Evolutionary conservation across 2,113 vertebrate species (phyloP), one percentile per base, ranked within the genome.

Genomic region (Poeciliopsis occidentalis): DNA sequence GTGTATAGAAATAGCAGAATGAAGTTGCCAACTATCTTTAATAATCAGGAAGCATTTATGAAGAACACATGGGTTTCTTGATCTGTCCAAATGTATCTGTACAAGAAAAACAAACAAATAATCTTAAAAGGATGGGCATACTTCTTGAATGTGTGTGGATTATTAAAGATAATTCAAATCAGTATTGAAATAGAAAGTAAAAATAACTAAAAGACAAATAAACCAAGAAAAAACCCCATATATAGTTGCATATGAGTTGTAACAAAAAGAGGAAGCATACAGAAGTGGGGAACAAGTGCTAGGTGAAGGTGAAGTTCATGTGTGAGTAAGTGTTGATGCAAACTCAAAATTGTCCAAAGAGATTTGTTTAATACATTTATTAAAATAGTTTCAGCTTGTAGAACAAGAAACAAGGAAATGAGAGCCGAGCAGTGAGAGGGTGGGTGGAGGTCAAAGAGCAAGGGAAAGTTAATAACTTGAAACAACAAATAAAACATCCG

Each of bases 261-360:
- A 37, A 37, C 30, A 61, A 47, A 30, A 29, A 66, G 30, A 87
- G 71, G 81, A 83, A 76, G 79, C 82, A 81, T 69, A 73, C 57
- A 67, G 85, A 90, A 88, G 74, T 79, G 79, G 82, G 83, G 75
- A 82, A 78, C 84, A 82, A 90, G 85, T 78, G 69, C 82, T 83
- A 75, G 86, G 91, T 91, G 89, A 92, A 91, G 92, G 91, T 91
- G 89, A 92, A 91, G 92, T 89, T 90, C 82, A 90, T 88, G 81
- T 76, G 74, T 87, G 89, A 62, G 26, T 75, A 70, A 67, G 71
- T 91, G 89, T 94, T 93, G 91, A 89, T 73, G 71, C 82, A 87
- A 91, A 91, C 81, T 67, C 47, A 65, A 92, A n/a, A n/a, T n/a
- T n/a, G n/a, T n/a, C n/a, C n/a, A n/a, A n/a, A n/a, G n/a, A n/a